A percentile compares a stretch with the other conserved stretches of the same genome.
phyloP scores from a whole-genome alignment of 2,888 invertebrate genomes.

The Cantharis nigra region DNA sequence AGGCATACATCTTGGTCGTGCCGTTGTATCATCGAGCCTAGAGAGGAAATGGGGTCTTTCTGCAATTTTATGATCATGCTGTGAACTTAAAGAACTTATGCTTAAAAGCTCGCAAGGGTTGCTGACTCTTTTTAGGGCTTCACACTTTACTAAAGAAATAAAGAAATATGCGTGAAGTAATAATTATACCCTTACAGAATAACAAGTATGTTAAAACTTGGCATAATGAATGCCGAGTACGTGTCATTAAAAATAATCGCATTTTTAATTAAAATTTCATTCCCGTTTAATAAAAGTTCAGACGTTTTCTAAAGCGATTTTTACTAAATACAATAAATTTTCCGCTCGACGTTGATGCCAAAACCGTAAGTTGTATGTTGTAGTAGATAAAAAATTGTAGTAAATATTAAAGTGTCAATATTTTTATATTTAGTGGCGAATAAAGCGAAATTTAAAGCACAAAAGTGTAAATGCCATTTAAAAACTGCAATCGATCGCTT shows the following conservation, averaged over 20 bases:
- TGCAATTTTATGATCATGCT: slow-evolving; percentile 35
- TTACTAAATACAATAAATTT: neutral
- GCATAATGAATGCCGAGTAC: neutral
- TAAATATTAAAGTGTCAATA: slow-evolving; percentile 1
- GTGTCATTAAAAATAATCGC: neutral
- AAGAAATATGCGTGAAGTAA: slow-evolving; percentile 35
- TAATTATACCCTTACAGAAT: slow-evolving; percentile 30
- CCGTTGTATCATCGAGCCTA: slow-evolving; percentile 22
- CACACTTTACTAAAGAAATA: slow-evolving; percentile 33
- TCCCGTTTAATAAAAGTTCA: neutral
- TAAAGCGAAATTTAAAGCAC: neutral
- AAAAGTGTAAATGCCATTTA: neutral
- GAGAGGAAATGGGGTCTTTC: slow-evolving; percentile 26
- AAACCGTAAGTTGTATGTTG: neutral
- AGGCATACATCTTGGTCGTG: slow-evolving; percentile 21
- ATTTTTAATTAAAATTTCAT: neutral
- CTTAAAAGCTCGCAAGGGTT: slow-evolving; percentile 34
- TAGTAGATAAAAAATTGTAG: neutral
- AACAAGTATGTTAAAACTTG: neutral
- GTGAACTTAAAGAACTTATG: slow-evolving; percentile 35
- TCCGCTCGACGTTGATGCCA: neutral
- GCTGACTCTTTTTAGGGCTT: slow-evolving; percentile 33
- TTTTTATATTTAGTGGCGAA: neutral
- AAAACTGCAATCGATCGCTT: neutral
- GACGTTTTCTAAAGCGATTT: neutral